A percentile compares a stretch with the other conserved stretches of the same genome.
Conservation (phyloP, 2,888 invertebrate species). For the Conomelus anceps region DNA sequence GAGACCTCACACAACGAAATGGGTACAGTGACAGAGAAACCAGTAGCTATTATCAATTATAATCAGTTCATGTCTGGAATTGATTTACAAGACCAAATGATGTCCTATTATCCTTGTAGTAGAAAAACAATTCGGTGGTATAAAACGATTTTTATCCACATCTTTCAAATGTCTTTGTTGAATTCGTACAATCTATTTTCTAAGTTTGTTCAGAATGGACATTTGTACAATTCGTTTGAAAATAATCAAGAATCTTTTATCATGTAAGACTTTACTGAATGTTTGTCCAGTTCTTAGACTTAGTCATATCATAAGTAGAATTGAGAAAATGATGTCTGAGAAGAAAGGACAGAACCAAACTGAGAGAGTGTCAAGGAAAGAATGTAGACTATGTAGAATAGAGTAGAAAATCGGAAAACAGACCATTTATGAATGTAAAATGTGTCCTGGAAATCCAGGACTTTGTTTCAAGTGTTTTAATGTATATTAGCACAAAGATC, state of each 20-base stretch:
- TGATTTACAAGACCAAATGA: not conserved
- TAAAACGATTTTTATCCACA: constrained; percentile 11
- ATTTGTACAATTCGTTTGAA: not conserved
- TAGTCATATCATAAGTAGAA: not conserved
- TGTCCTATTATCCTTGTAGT: constrained; percentile 5
- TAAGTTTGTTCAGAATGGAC: not conserved
- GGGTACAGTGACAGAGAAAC: too few species aligned
- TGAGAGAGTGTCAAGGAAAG: not conserved
- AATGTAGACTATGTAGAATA: too few species aligned
- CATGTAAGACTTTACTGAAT: not conserved
- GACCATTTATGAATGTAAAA: too few species aligned
- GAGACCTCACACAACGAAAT: too few species aligned
- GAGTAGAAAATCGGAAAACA: too few species aligned
- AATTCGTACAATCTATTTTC: not conserved
- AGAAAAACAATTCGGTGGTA: too few species aligned
- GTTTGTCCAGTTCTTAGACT: not conserved
- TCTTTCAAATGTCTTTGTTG: not conserved
- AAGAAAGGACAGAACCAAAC: not conserved
- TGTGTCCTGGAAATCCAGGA: too few species aligned
- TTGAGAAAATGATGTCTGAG: not conserved
- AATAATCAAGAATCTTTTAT: not conserved
- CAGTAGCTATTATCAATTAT: too few species aligned
- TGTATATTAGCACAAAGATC: too few species aligned
- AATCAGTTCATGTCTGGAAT: not conserved
- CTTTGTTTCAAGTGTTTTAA: too few species aligned